phyloP scores from a whole-genome alignment of 2,113 vertebrate species.

The Channa argus region DNA sequence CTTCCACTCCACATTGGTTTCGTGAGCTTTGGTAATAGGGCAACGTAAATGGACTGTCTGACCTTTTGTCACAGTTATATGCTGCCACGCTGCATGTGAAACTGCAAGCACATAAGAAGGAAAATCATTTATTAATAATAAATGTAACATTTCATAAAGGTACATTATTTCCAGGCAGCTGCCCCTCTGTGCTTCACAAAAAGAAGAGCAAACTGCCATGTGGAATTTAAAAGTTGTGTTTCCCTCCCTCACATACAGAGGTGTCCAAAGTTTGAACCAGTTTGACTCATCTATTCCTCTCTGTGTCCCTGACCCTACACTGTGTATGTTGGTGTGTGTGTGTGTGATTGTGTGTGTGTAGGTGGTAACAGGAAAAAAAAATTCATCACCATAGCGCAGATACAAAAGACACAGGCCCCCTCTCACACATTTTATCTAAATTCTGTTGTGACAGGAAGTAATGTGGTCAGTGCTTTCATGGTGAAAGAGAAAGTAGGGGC shows the following conservation, averaged over 20 bases:
- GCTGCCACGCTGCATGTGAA: slow-evolving; percentile 46
- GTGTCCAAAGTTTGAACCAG: background rate
- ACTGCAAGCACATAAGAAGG: slow-evolving; percentile 41
- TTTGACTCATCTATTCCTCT: slow-evolving; percentile 45
- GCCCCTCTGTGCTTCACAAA: no score
- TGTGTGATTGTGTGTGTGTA: background rate
- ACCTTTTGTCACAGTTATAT: slow-evolving; percentile 66
- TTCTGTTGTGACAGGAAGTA: slow-evolving; percentile 60
- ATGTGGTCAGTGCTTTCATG: slow-evolving; percentile 50
- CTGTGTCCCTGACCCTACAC: background rate
- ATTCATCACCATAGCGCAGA: background rate
- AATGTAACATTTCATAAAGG: background rate
- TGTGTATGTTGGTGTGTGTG: background rate
- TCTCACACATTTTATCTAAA: slow-evolving; percentile 1
- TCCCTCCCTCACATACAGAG: background rate
- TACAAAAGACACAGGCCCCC: slow-evolving; percentile 33
- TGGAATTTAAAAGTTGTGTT: background rate
- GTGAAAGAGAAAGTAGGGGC: slow-evolving; percentile 58
- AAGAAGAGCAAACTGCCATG: no score
- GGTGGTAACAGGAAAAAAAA: slow-evolving; percentile 21
- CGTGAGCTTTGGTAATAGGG: slow-evolving; percentile 13
- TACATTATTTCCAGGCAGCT: no score
- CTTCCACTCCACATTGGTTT: slow-evolving; percentile 73
- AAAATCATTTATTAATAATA: background rate
- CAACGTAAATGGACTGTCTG: slow-evolving; percentile 72